Evolutionary conservation across 92 coral and sea anemone species (phyloP), one percentile per base, ranked within the genome.

Genomic region (Paragorgia papillata): DNA sequence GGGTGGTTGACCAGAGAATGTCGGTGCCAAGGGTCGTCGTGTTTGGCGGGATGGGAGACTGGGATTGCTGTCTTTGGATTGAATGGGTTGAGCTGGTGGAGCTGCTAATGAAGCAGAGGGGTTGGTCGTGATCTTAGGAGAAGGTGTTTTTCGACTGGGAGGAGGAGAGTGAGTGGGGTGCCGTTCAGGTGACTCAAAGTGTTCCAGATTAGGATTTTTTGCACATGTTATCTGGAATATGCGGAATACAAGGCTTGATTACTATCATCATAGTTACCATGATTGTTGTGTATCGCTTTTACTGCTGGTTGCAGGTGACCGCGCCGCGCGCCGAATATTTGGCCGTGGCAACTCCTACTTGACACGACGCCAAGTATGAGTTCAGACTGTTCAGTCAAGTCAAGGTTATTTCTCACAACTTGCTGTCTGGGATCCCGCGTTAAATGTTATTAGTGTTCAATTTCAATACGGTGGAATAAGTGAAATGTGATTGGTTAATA

Each of bases 181-280:
- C 1, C 6, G 10, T 1, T 66, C 73, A 25, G 58, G 59, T 49
- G 58, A 44, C 13, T 8, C 24, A 33, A n/a, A 28, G 2, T 0
- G n/a, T 17, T 48, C 58, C 33, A 68, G 39, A 57, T 68, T 44
- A 1, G 75, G 75, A 31, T 68, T 68, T 13, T 26, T 15, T 1
- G n/a, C 3, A 15, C 75, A 68, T 9, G 37, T 25, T 40, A 48
- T 48, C 75, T 68, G 34, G 22, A 49, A 68, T 48, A 25, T 29
- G 17, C 40, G 30, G 53, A 46, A 46, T 15, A 46, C 15, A 37
- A 37, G 12, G 17, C 13, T 44, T 39, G 30, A 7, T 62, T 15
- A 18, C n/a, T 13, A 62, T 62, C 7, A 43, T 19, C 31, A 17
- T 55, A 55, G 29, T 19, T n/a, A n/a, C n/a, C n/a, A n/a, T n/a